These are phyloP conservation scores for Cariama cristata DNA, from an alignment of 2,113 vertebrate genomes.

Conservation along the genomic window DNA sequence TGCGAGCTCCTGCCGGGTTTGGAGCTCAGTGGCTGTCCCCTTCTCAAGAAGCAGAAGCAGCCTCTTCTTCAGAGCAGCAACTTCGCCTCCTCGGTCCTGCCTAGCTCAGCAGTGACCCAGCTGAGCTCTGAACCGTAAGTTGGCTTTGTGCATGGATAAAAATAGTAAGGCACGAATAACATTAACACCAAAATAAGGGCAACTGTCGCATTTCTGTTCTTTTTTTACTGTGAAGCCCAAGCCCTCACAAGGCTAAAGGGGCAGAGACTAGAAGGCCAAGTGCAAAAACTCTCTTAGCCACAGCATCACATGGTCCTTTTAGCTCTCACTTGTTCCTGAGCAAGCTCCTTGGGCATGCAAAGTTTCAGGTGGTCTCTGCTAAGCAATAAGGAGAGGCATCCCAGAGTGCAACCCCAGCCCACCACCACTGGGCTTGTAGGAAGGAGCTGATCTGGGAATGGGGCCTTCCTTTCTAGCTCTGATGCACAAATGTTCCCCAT, in stretches of 20 bases:
- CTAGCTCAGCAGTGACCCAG: conserved; percentile 50
- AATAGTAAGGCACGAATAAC: conserved; percentile 8
- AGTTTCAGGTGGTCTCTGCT: background rate
- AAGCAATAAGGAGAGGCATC: background rate
- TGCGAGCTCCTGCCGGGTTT: background rate
- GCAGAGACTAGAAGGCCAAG: background rate
- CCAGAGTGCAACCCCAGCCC: background rate
- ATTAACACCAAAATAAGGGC: background rate
- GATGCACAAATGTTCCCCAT: background rate
- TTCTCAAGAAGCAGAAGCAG: background rate
- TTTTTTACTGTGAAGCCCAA: background rate
- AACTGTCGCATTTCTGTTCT: background rate
- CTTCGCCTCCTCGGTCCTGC: background rate
- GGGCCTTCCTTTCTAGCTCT: background rate
- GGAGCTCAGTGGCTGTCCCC: background rate
- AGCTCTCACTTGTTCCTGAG: background rate
- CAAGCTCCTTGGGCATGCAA: background rate
- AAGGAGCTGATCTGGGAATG: background rate
- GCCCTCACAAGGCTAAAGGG: background rate
- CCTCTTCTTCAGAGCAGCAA: background rate
- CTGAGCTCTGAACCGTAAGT: background rate
- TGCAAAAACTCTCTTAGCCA: background rate
- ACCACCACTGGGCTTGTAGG: background rate
- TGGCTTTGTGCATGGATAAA: conserved; percentile 1
- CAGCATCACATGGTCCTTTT: background rate